Percentiles rank a stretch among this genome's conserved stretches.
phyloP scores from a whole-genome alignment of 2,797 vertebrate genomes.

The Melanotaenia maccullochi region DNA sequence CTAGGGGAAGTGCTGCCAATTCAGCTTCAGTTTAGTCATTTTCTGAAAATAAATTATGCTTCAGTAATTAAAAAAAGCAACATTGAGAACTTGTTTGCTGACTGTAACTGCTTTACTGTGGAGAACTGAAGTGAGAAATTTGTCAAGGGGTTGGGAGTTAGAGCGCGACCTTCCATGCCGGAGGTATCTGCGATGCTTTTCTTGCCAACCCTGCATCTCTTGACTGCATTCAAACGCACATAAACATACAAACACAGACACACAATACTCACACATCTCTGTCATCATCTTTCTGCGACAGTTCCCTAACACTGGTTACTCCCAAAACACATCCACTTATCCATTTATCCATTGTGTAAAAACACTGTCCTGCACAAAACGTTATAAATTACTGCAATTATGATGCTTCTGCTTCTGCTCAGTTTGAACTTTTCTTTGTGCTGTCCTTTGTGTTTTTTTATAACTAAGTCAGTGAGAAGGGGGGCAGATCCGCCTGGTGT shows the following conservation, averaged over 20 bases:
- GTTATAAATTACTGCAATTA: slow-evolving; percentile 64
- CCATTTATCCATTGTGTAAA: slow-evolving; percentile 55
- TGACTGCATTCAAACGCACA: not conserved
- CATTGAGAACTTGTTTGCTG: slow-evolving; percentile 42
- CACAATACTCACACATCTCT: slow-evolving; percentile 11
- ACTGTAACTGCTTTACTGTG: slow-evolving; percentile 44
- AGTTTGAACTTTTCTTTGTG: slow-evolving; percentile 30
- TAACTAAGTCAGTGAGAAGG: slow-evolving; percentile 17
- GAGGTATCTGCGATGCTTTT: slow-evolving; percentile 46
- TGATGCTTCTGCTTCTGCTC: slow-evolving; percentile 39
- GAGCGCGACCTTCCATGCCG: slow-evolving; percentile 40
- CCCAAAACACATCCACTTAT: slow-evolving; percentile 57
- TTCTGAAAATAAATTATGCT: slow-evolving; percentile 56
- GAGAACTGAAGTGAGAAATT: slow-evolving; percentile 51
- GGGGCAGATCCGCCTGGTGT: slow-evolving; percentile 13
- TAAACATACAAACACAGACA: slow-evolving; percentile 5
- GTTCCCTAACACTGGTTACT: slow-evolving; percentile 39
- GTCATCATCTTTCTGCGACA: slow-evolving; percentile 53
- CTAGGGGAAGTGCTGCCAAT: slow-evolving; percentile 39
- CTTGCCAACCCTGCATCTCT: slow-evolving; percentile 26
- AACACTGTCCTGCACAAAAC: slow-evolving; percentile 47
- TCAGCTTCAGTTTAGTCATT: slow-evolving; percentile 47
- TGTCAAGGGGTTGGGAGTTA: slow-evolving; percentile 34
- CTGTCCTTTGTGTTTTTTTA: slow-evolving; percentile 27
- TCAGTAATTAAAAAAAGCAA: slow-evolving; percentile 53